Conservation (phyloP, 1,140 invertebrate species). For the Cyrtorhinus lividipennis region DNA sequence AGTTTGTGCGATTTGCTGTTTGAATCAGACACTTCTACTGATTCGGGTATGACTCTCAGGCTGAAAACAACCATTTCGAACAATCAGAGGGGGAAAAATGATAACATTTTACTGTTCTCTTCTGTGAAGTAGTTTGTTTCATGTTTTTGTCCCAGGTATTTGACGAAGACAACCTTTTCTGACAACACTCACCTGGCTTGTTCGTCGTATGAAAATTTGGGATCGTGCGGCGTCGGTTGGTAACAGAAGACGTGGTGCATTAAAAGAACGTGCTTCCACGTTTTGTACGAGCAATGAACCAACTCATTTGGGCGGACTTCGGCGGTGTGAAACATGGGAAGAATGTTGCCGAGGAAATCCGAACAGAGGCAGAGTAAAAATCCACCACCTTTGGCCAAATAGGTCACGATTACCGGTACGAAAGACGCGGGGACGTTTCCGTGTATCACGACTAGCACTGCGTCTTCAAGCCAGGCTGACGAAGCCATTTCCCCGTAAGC, state of each 20-base stretch:
- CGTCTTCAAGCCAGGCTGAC: conserved; percentile 53
- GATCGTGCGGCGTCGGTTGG: conserved; percentile 61
- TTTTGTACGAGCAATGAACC: conserved; percentile 64
- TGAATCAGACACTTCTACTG: conserved; percentile 44
- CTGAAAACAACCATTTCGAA: too few species aligned
- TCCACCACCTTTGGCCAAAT: conserved; percentile 50
- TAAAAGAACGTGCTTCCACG: conserved; percentile 66
- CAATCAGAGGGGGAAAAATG: conserved; percentile 6
- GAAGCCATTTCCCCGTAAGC: conserved; percentile 41
- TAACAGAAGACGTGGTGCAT: conserved; percentile 79
- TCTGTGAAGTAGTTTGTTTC: background rate
- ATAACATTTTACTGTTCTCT: too few species aligned
- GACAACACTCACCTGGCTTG: conserved; percentile 19
- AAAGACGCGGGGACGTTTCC: conserved; percentile 50
- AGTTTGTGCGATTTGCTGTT: conserved; percentile 49
- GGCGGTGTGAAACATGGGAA: conserved; percentile 64
- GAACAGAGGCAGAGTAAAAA: conserved; percentile 68
- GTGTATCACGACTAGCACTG: conserved; percentile 58
- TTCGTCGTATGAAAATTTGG: conserved; percentile 51
- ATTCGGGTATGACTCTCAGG: conserved; percentile 32
- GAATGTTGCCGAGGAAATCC: conserved; percentile 57
- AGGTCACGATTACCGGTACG: conserved; percentile 50
- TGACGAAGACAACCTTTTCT: background rate
- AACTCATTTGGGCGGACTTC: conserved; percentile 68
- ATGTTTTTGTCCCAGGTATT: too few species aligned